Evolutionary conservation across 1,140 invertebrate genomes (phyloP), one percentile per base, ranked within the genome.

Genomic region (Papilio dardanus): DNA sequence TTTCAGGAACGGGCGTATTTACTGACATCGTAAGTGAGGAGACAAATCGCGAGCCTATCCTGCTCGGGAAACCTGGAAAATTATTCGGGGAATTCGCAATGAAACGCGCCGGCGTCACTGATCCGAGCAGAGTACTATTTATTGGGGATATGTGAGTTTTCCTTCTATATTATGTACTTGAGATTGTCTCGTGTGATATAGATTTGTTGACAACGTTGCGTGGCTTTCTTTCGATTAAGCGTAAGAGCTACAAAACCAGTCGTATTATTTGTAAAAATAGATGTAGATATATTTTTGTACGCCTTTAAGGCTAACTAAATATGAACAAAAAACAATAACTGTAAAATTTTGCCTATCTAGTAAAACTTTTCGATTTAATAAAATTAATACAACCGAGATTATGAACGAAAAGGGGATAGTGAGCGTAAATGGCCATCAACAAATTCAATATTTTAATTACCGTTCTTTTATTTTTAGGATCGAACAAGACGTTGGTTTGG

Each of bases 71-170:
- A 76, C 95, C 95, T 0, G 94, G 95, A 0, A 82, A 87, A 40
- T 71, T 80, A 12, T 86, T 95, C 24, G 94, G 93, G 40, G 87
- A 91, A 19, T 94, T 91, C 35, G 86, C 93, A 0, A 92, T 93
- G 90, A 88, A 84, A 71, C 79, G 87, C 66, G 90, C 92, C 0
- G 83, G 83, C 1, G 86, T 95, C 10, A 87, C 79, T 0, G 83
- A 94, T 67, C 90, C 94, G 1, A 85, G 84, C n/a, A 92, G 94
- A 76, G 94, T 94, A n/a, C 87, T 96, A 0, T 95, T 96, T 80
- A 94, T 96, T 74, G 95, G 95, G 10, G 95, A 96, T 65, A 94
- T 95, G 95, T 94, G 80, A 91, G 90, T 94, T 21, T 58, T 74
- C 28, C 24, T 33, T 54, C 33, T 73, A 46, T 73, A 54, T 46